phyloP scores from a whole-genome alignment of 2,888 invertebrate genomes.

The Cataglyphis altisquamis region DNA sequence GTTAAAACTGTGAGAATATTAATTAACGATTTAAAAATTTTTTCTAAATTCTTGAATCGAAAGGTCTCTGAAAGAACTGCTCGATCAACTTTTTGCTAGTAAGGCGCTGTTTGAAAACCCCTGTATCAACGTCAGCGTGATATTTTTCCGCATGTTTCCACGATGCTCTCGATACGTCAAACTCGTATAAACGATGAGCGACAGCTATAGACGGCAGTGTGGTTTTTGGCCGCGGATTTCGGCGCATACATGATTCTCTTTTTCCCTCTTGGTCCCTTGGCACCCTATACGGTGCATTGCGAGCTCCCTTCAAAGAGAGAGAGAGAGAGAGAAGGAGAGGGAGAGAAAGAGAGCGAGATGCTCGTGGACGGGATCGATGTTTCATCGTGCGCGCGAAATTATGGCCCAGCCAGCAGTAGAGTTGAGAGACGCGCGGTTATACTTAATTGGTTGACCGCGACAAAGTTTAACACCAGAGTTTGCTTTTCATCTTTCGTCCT shows the following conservation, averaged over 20 bases:
- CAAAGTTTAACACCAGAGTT: slow-evolving; percentile 57
- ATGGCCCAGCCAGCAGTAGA: background rate
- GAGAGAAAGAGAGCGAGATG: slow-evolving; percentile 9
- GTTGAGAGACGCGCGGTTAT: slow-evolving; percentile 52
- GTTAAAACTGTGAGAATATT: background rate
- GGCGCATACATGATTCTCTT: slow-evolving; percentile 33
- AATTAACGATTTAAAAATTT: background rate
- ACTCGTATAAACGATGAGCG: slow-evolving; percentile 50
- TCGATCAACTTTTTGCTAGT: background rate
- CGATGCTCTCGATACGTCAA: slow-evolving; percentile 53
- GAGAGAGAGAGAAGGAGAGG: background rate
- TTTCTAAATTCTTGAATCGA: background rate
- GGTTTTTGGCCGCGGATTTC: slow-evolving; percentile 25
- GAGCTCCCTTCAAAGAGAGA: background rate
- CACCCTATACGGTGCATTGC: slow-evolving; percentile 37
- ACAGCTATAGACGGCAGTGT: slow-evolving; percentile 9
- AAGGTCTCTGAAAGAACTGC: background rate
- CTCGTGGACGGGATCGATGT: slow-evolving; percentile 30
- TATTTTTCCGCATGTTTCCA: slow-evolving; percentile 45
- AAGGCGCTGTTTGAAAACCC: background rate
- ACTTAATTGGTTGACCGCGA: slow-evolving; percentile 55
- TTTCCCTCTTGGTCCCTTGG: background rate
- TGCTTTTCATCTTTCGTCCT: slow-evolving; percentile 61
- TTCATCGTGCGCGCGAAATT: slow-evolving; percentile 53
- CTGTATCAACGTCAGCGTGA: slow-evolving; percentile 7